Evolutionary conservation across 2,797 vertebrate genomes (phyloP).

Genomic region (Chelmon rostratus): DNA sequence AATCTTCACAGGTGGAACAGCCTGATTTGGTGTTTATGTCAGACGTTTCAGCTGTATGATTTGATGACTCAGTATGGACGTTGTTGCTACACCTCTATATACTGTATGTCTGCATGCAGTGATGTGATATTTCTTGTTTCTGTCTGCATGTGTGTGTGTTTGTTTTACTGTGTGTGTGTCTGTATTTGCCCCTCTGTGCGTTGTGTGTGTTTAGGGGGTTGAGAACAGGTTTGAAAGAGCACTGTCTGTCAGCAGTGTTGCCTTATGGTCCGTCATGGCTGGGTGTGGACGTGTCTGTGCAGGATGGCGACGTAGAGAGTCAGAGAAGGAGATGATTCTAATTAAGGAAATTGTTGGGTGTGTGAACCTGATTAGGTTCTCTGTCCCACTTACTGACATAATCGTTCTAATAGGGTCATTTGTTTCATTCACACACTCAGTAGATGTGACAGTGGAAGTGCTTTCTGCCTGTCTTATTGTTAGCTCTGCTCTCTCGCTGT

Average conservation of each 20-base stretch:
- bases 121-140: neutral
- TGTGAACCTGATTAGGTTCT: constrained; percentile 59
- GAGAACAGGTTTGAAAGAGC: constrained; percentile 11
- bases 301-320: constrained; percentile 15
- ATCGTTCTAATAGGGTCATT: constrained; percentile 51
- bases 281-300: constrained; percentile 24
- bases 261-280: neutral
- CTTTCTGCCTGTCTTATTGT: constrained; percentile 29
- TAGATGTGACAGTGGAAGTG: constrained; percentile 34
- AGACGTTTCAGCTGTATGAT: constrained; percentile 36
- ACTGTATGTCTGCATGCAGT: neutral
- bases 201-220: constrained; percentile 21
- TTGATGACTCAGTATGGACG: constrained; percentile 10
- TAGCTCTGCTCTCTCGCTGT: neutral
- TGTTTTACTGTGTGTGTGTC: neutral
- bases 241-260: neutral
- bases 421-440: constrained; percentile 43
- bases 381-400: constrained; percentile 59
- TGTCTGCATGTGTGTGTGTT: neutral
- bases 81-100: neutral
- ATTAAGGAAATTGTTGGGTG: constrained; percentile 50
- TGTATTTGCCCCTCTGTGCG: neutral
- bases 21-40: constrained; percentile 39
- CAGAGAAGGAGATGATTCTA: constrained; percentile 37
- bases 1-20: constrained; percentile 27